Conservation (phyloP, 2,888 invertebrate genomes). For the Charanyca ferruginea region DNA sequence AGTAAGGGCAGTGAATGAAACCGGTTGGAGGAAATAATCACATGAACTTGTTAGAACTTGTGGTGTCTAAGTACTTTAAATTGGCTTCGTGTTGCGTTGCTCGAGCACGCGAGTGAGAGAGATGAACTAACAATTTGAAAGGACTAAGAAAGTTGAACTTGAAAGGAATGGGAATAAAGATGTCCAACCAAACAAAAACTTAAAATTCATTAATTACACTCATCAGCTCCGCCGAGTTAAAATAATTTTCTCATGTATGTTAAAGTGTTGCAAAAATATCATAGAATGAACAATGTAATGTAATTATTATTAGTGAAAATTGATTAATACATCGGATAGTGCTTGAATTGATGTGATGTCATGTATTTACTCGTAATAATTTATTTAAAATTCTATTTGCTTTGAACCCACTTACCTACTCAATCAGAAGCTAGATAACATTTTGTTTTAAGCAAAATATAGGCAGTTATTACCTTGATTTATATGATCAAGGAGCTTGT, state of each 20-base stretch:
- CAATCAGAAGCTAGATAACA: constrained; percentile 8
- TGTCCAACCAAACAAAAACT: not conserved
- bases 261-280: constrained; percentile 67
- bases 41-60: too few relatives aligned
- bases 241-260: constrained; percentile 68
- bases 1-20: too few relatives aligned
- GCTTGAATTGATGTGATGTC: constrained; percentile 18
- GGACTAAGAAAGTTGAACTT: not conserved
- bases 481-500: not conserved
- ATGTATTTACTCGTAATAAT: constrained; percentile 30
- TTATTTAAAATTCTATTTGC: not conserved
- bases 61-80: too few relatives aligned
- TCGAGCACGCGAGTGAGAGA: too few relatives aligned
- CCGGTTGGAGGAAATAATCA: too few relatives aligned
- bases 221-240: constrained; percentile 64
- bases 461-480: not conserved
- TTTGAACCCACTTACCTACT: constrained; percentile 30
- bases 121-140: too few relatives aligned
- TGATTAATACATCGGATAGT: constrained; percentile 19
- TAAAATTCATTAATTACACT: constrained; percentile 36
- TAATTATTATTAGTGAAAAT: constrained; percentile 26
- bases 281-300: constrained; percentile 27
- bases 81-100: too few relatives aligned
- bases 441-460: not conserved
- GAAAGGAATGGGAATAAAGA: not conserved